Percentiles rank a stretch among this genome's conserved stretches.
Evolutionary conservation across 2,113 vertebrate genomes (phyloP).

Genomic region (Sylvia atricapilla): DNA sequence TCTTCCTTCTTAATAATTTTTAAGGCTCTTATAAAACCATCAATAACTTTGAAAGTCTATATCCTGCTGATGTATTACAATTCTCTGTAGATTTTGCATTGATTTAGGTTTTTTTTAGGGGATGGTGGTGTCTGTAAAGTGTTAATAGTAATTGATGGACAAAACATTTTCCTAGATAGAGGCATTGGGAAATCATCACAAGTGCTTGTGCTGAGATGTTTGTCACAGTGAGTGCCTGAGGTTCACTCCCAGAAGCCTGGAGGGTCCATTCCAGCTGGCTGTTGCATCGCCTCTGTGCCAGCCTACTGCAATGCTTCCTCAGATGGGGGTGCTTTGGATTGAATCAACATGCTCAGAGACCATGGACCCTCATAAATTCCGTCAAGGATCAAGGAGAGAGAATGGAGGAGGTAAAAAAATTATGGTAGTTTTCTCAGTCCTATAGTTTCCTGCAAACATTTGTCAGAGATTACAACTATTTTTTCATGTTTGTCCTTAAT

Average conservation of each 20-base stretch:
- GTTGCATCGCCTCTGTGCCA: neutral
- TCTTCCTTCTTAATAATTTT: neutral
- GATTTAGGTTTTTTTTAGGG: neutral
- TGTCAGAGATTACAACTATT: neutral
- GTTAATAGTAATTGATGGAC: neutral
- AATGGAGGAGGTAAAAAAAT: neutral
- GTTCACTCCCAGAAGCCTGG: neutral
- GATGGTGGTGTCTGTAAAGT: fast-evolving
- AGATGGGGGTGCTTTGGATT: neutral
- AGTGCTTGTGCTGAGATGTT: neutral
- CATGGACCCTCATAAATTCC: neutral
- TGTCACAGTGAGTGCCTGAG: neutral
- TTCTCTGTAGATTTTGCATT: neutral
- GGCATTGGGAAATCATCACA: neutral
- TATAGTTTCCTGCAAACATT: neutral
- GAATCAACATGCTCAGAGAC: neutral
- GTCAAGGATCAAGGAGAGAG: neutral
- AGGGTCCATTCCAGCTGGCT: neutral
- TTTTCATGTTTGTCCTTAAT: neutral
- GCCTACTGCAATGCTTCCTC: neutral
- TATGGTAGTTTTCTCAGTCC: neutral
- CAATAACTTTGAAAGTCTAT: neutral
- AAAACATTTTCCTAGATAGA: neutral
- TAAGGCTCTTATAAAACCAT: neutral
- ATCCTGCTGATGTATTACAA: neutral